phyloP scores from a whole-genome alignment of 2,797 vertebrate genomes.

The Carduelis carduelis region DNA sequence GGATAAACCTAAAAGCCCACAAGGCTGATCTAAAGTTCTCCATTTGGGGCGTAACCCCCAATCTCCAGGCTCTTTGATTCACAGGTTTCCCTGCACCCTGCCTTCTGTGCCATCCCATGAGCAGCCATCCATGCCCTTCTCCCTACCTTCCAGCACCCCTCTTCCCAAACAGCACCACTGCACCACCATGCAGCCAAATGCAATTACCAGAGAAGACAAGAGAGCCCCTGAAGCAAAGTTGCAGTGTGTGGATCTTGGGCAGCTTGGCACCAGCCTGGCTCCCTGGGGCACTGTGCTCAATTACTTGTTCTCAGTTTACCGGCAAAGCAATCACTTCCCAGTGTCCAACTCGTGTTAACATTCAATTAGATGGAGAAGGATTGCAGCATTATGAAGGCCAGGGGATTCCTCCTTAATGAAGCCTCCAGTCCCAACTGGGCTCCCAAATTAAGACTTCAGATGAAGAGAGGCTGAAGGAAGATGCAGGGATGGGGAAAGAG shows the following conservation, averaged over 20 bases:
- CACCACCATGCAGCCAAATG: not conserved
- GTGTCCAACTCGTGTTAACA: not conserved
- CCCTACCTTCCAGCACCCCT: not conserved
- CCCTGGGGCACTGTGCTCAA: not conserved
- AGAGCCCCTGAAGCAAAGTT: not conserved
- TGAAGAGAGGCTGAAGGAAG: not conserved
- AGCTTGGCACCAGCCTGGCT: not conserved
- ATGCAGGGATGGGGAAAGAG: rapidly evolving
- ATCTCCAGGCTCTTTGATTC: not conserved
- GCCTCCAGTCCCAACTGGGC: not conserved
- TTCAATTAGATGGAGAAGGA: conserved; percentile 15
- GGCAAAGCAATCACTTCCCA: not conserved
- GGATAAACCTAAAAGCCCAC: not conserved
- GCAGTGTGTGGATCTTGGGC: not conserved
- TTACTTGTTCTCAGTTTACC: not conserved
- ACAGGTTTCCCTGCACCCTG: not conserved
- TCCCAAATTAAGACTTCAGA: not conserved
- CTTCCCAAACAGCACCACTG: not conserved
- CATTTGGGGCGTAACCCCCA: not conserved
- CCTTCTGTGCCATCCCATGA: not conserved
- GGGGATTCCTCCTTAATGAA: conserved; percentile 17
- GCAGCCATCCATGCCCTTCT: not conserved
- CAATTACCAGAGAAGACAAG: not conserved
- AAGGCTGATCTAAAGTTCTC: not conserved
- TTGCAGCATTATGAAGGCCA: not conserved